These are phyloP conservation scores for Adelosebastes latens DNA, from an alignment of 2,797 vertebrate species.

Conservation along the genomic window DNA sequence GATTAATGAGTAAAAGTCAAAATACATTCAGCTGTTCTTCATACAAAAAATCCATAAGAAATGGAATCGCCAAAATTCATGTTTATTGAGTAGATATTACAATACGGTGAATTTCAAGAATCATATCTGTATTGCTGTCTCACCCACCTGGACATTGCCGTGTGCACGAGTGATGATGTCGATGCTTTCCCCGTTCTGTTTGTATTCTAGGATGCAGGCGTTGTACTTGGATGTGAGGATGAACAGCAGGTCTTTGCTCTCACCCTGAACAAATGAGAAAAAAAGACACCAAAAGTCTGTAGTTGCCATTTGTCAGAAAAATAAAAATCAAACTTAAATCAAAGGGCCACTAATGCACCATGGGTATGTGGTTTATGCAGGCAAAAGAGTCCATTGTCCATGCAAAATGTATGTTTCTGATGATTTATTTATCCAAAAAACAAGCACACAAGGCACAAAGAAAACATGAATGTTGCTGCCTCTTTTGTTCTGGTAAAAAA, in stretches of 20 bases:
- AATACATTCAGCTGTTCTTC: background rate
- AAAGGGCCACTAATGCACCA: too few species aligned
- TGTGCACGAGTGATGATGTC: constrained; percentile 98
- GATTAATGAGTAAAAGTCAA: background rate
- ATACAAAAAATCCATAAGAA: background rate
- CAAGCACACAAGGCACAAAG: too few species aligned
- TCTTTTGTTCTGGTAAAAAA: too few species aligned
- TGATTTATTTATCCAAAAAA: too few species aligned
- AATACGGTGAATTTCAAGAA: background rate
- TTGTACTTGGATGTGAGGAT: constrained; percentile 99
- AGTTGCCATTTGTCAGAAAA: too few species aligned
- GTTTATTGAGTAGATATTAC: background rate
- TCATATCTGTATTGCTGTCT: background rate
- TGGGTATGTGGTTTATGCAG: too few species aligned
- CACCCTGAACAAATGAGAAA: constrained; percentile 83
- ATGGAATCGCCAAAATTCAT: background rate
- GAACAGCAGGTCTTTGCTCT: constrained; percentile 96
- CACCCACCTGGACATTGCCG: constrained; percentile 95
- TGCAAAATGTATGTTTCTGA: too few species aligned
- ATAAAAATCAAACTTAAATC: too few species aligned
- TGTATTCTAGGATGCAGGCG: constrained; percentile 98
- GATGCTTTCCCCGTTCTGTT: constrained; percentile 96
- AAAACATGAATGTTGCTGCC: too few species aligned
- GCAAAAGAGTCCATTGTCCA: too few species aligned
- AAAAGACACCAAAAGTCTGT: background rate